phyloP scores from a whole-genome alignment of 1,140 invertebrate species.

The Brevipalpus yothersi region DNA sequence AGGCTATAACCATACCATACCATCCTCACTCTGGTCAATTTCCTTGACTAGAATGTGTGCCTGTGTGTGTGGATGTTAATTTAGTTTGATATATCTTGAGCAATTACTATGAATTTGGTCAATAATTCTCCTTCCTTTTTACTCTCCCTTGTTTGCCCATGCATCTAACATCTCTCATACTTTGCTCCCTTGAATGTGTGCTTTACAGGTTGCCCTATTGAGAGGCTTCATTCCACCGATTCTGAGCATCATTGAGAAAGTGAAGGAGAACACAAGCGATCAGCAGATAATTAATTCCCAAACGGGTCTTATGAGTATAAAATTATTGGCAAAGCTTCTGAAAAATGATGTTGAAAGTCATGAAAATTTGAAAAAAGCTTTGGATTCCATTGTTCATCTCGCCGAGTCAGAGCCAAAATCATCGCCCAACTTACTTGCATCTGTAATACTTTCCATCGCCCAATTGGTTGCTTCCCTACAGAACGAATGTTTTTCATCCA shows the following conservation, averaged over 20 bases:
- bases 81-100: too few relatives aligned
- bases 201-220: not conserved
- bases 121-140: too few relatives aligned
- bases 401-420: not conserved
- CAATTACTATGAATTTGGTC: too few relatives aligned
- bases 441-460: not conserved
- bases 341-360: not conserved
- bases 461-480: not conserved
- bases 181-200: too few relatives aligned
- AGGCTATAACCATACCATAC: too few relatives aligned
- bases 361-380: not conserved
- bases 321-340: not conserved
- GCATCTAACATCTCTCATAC: too few relatives aligned
- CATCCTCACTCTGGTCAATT: too few relatives aligned
- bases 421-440: not conserved
- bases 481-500: not conserved
- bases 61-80: too few relatives aligned
- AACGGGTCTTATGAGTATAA: not conserved
- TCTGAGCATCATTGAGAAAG: not conserved
- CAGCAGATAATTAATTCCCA: not conserved
- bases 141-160: too few relatives aligned
- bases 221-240: not conserved
- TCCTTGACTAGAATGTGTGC: too few relatives aligned
- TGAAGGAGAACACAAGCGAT: not conserved
- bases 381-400: not conserved